Conservation (phyloP, 2,797 vertebrate genomes). For the Telmatherina bonti region DNA sequence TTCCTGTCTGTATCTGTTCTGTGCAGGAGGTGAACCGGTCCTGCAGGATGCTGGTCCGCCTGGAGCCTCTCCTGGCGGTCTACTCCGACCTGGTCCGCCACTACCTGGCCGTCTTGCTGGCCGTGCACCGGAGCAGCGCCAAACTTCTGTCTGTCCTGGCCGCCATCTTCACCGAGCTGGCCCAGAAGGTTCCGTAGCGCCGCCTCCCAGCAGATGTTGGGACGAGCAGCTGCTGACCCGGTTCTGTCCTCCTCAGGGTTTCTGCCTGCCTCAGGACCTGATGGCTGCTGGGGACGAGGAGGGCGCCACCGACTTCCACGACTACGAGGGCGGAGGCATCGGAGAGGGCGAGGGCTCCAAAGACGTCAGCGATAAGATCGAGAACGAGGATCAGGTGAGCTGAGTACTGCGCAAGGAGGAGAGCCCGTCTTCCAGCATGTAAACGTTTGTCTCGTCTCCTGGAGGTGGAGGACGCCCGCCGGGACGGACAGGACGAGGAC, state of each 20-base stretch:
- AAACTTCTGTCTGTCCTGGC: slow-evolving; percentile 93
- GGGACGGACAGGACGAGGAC: slow-evolving; percentile 90
- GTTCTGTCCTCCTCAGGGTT: slow-evolving; percentile 83
- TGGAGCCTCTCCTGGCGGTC: slow-evolving; percentile 90
- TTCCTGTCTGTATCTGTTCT: neutral
- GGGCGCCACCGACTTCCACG: slow-evolving; percentile 92
- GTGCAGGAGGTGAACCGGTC: slow-evolving; percentile 85
- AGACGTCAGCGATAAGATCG: slow-evolving; percentile 96
- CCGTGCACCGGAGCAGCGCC: slow-evolving; percentile 90
- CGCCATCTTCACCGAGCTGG: slow-evolving; percentile 92
- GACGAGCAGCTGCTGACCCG: neutral
- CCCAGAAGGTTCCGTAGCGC: slow-evolving; percentile 87
- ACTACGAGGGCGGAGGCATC: slow-evolving; percentile 94
- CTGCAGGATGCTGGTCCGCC: slow-evolving; percentile 85
- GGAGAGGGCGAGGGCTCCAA: slow-evolving; percentile 95
- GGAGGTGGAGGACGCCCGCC: slow-evolving; percentile 94
- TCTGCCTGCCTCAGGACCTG: slow-evolving; percentile 95
- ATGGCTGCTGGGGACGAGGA: slow-evolving; percentile 88
- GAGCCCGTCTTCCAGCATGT: too few species aligned
- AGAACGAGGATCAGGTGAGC: slow-evolving; percentile 95
- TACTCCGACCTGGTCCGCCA: slow-evolving; percentile 91
- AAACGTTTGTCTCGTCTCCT: neutral
- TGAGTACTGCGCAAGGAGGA: neutral
- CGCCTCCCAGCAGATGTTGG: neutral
- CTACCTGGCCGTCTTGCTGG: slow-evolving; percentile 88